Conservation (phyloP, 2,888 invertebrate genomes). For the Diabrotica balteata region DNA sequence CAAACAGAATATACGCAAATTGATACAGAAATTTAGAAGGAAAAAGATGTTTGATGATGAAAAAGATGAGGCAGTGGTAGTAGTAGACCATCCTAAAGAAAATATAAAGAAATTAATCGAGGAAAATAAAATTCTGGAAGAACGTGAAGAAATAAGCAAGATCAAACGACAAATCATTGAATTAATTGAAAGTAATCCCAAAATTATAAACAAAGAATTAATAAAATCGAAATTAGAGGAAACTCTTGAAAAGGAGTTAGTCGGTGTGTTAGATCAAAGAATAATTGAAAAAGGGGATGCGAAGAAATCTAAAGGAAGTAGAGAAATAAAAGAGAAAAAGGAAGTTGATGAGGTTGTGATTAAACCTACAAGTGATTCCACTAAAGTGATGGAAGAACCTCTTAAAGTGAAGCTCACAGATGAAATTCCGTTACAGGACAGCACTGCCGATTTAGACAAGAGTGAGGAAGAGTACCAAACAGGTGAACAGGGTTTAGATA, state of each 20-base stretch:
- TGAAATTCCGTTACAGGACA: neutral
- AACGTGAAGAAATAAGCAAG: conserved; percentile 62
- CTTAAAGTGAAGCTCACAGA: neutral
- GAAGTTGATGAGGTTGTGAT: neutral
- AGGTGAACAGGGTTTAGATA: conserved; percentile 28
- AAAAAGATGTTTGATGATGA: conserved; percentile 40
- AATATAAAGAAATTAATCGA: conserved; percentile 53
- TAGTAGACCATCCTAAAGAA: conserved; percentile 40
- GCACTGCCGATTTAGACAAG: conserved; percentile 1
- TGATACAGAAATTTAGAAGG: conserved; percentile 46
- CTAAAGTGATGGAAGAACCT: neutral
- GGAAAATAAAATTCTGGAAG: conserved; percentile 59
- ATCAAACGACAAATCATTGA: conserved; percentile 61
- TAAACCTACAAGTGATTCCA: neutral
- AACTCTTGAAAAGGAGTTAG: conserved; percentile 51
- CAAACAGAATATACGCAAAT: conserved; percentile 46
- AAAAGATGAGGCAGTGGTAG: conserved; percentile 27
- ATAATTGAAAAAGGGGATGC: conserved; percentile 21
- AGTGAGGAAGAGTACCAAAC: conserved; percentile 39
- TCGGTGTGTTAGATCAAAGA: conserved; percentile 41
- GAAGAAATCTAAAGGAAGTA: conserved; percentile 8
- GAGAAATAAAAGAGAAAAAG: neutral
- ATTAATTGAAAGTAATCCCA: conserved; percentile 62
- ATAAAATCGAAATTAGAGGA: conserved; percentile 60
- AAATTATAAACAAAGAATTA: conserved; percentile 61